Evolutionary conservation across 2,888 invertebrate genomes (phyloP).

Genomic region (Lathronympha strigana): DNA sequence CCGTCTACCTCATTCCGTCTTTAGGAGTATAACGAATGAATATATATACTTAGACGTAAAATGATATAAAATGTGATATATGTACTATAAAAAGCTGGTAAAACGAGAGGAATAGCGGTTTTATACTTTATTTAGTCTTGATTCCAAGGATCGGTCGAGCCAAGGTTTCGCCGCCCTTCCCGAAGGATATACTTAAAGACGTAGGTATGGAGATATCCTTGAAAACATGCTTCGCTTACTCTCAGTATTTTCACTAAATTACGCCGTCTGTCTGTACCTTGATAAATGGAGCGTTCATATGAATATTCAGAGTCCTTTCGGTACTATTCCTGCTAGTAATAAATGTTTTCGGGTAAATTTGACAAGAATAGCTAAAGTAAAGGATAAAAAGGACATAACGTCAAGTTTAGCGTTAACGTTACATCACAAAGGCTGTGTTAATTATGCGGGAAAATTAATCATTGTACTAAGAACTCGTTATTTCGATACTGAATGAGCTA

Average conservation of each 20-base stretch:
- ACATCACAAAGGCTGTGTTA: no score
- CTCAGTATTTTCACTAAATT: constrained; percentile 22
- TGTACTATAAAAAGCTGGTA: constrained; percentile 8
- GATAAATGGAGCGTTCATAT: constrained; percentile 7
- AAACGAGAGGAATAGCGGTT: constrained; percentile 17
- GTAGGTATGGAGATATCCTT: constrained; percentile 50
- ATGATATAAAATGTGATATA: constrained; percentile 1
- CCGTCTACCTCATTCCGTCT: constrained; percentile 10
- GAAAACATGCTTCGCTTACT: constrained; percentile 40
- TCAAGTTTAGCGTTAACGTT: no score
- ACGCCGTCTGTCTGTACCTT: constrained; percentile 1
- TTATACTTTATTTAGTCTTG: constrained; percentile 44
- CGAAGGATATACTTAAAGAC: constrained; percentile 53
- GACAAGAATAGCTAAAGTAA: no score
- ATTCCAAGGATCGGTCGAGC: constrained; percentile 51
- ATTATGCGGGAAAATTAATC: no score
- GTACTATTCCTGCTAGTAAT: not conserved
- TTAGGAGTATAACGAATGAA: constrained; percentile 7
- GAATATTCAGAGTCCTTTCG: not conserved
- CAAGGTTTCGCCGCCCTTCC: constrained; percentile 56
- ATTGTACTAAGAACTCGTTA: no score
- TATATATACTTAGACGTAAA: constrained; percentile 23
- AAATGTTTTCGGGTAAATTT: no score
- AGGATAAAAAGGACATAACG: no score
- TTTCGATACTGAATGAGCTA: no score